A percentile compares a stretch with the other conserved stretches of the same genome.
phyloP scores from a whole-genome alignment of 2,113 vertebrate species.

The Laterallus jamaicensis region DNA sequence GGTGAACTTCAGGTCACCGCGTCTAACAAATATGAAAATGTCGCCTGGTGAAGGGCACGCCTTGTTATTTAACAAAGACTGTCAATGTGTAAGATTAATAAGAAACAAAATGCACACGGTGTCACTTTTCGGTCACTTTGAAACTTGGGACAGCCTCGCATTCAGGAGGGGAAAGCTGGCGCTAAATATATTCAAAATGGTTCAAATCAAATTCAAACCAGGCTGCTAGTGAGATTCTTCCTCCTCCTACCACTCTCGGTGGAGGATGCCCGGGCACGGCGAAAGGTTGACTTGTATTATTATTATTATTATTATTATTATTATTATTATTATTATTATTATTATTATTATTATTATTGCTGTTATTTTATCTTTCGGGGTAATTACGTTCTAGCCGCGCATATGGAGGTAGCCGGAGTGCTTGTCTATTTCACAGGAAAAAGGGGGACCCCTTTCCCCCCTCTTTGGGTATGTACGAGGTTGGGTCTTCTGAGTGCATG shows the following conservation, averaged over 20 bases:
- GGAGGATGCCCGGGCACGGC: constrained; percentile 38
- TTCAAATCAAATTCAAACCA: constrained; percentile 78
- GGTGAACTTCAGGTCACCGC: constrained; percentile 99
- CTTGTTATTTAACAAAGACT: constrained; percentile 99
- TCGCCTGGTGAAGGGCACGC: constrained; percentile 94
- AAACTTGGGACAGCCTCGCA: constrained; percentile 85
- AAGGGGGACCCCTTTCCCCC: neutral
- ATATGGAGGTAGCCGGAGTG: constrained; percentile 41
- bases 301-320: neutral
- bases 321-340: neutral
- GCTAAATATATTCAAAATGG: constrained; percentile 83
- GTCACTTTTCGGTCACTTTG: constrained; percentile 97
- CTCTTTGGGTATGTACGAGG: constrained; percentile 32
- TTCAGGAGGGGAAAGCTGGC: constrained; percentile 76
- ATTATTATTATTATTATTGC: neutral
- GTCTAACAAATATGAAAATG: constrained; percentile 99
- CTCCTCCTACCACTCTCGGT: constrained; percentile 49
- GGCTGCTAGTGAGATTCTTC: constrained; percentile 51
- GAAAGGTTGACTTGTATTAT: constrained; percentile 63
- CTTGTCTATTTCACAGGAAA: constrained; percentile 61
- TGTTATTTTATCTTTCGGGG: constrained; percentile 47
- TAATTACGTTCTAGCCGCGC: constrained; percentile 33
- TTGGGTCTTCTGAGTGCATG: constrained; percentile 58
- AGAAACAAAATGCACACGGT: constrained; percentile 98
- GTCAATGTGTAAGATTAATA: constrained; percentile 99